Conservation (phyloP, 2,888 invertebrate species). For the Synanthedon andrenaeformis region DNA sequence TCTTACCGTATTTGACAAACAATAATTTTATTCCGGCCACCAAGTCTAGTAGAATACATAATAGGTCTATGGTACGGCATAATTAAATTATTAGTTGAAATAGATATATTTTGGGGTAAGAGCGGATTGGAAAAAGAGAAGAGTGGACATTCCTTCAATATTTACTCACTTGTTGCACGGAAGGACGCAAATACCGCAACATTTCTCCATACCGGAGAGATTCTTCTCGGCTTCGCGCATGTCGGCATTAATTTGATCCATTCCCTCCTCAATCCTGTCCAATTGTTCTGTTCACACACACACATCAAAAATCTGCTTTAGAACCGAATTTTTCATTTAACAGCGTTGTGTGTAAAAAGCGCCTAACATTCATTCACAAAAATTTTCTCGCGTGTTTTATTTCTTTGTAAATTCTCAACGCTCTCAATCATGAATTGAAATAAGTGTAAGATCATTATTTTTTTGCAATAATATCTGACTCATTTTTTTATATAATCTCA, state of each 20-base stretch:
- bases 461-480: neutral
- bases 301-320: slow-evolving; percentile 47
- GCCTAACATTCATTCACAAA: slow-evolving; percentile 26
- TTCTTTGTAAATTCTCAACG: slow-evolving; percentile 66
- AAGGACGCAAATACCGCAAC: slow-evolving; percentile 97
- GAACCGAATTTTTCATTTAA: slow-evolving; percentile 24
- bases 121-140: no score
- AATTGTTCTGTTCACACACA: slow-evolving; percentile 89
- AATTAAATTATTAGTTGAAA: no score
- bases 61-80: neutral
- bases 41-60: no score
- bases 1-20: no score
- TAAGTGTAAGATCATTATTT: slow-evolving; percentile 54
- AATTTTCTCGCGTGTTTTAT: slow-evolving; percentile 11
- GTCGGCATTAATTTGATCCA: slow-evolving; percentile 99
- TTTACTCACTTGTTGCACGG: slow-evolving; percentile 95
- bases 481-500: neutral
- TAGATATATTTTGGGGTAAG: no score
- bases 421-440: slow-evolving; percentile 64
- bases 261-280: slow-evolving; percentile 99
- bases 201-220: slow-evolving; percentile 99
- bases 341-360: slow-evolving; percentile 39
- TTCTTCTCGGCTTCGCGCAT: slow-evolving; percentile 99
- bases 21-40: no score
- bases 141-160: no score